Evolutionary conservation across 2,113 vertebrate species (phyloP), one percentile per base, ranked within the genome.

Genomic region (Hyla sarda): DNA sequence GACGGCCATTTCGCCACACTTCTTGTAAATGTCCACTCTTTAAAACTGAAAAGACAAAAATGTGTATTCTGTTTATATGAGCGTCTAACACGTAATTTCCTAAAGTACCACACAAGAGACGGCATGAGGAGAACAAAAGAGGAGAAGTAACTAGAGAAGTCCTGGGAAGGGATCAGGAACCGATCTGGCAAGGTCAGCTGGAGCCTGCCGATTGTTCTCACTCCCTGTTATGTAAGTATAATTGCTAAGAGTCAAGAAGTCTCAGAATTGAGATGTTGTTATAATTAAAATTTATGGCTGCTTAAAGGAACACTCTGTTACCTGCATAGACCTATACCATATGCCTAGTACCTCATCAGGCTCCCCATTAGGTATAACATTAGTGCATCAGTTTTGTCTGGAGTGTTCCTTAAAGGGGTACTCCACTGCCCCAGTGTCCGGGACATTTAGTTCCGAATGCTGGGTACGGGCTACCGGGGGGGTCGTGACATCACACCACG

Each of bases 1-100:
- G 95, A 95, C 0, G 95, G 95, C 95, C 95, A 96, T 85, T 93
- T 93, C 0, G 95, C 95, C 0, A 94, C 90, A 88, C 95, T 96
- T 88, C 92, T 93, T 86, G 94, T 96, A 88, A 95, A 90, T 0
- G 92, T 89, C 95, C 95, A 96, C 87, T 96, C 95, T 86, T 95
- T 96, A 91, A 94, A 93, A 89, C 95, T 96, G 88, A 0, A 81
- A 81, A 52, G 47, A 72, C 9, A 82, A 65, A 25, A 50, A 28
- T 52, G 1, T 48, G n/a, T 3, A 28, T 50, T 50, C 25, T 28
- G 25, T 17, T 50, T 76, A 30, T 28, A 30, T 47, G 41, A 9
- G 5, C 5, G 11, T 45, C 19, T n/a, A 73, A 73, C 67, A 73
- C 37, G 28, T 14, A 48, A 28, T 28, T 48, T 75, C 41, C 21